These are phyloP conservation scores for Cremastinae sp. DNA, from an alignment of 2,888 invertebrate species.

Conservation along the genomic window DNA sequence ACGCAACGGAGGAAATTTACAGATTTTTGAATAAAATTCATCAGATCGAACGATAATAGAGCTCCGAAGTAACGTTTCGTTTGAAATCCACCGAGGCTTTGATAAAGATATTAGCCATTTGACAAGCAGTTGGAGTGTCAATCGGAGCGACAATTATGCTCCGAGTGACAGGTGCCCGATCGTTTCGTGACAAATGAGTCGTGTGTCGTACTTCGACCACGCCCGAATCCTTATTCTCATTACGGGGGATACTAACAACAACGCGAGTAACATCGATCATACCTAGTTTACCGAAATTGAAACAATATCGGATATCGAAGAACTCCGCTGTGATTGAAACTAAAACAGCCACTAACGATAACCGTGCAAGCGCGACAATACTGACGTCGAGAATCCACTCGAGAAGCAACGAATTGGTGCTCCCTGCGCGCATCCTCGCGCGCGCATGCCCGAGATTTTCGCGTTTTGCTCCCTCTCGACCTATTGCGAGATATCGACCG, in stretches of 20 bases:
- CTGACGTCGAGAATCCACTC: slow-evolving; percentile 34
- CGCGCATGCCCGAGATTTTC: slow-evolving; percentile 49
- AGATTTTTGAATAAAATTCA: slow-evolving; percentile 7
- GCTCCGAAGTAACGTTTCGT: not conserved
- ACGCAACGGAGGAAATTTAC: not conserved
- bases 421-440: not conserved
- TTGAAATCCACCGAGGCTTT: not conserved
- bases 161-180: slow-evolving; percentile 13
- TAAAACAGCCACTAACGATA: slow-evolving; percentile 32
- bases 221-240: not conserved
- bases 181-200: not conserved
- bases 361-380: slow-evolving; percentile 20
- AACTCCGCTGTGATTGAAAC: slow-evolving; percentile 43
- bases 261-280: slow-evolving; percentile 16
- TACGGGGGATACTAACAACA: not conserved
- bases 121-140: slow-evolving; percentile 1
- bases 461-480: not conserved
- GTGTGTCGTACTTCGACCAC: not conserved
- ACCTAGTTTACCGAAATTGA: slow-evolving; percentile 44
- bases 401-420: slow-evolving; percentile 27
- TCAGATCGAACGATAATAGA: not conserved
- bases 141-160: not conserved
- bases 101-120: not conserved
- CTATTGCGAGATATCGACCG: slow-evolving; percentile 64
- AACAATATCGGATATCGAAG: slow-evolving; percentile 26